Evolutionary conservation across 2,888 invertebrate genomes (phyloP), one percentile per base, ranked within the genome.

Genomic region (Eupithecia centaureata): DNA sequence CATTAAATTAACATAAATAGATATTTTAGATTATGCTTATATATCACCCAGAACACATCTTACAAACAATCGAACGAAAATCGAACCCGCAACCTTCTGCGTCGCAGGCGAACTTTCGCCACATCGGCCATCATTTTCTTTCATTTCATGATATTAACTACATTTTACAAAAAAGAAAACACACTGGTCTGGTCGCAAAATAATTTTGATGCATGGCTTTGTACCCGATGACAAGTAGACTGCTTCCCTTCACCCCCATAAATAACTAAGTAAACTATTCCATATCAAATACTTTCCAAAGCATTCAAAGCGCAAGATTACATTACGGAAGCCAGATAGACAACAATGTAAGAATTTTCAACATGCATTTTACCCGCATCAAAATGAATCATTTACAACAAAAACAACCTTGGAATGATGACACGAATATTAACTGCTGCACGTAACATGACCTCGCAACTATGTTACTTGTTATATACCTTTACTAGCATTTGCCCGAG

Each of bases 341-440:
- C 22, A 74, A 70, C 68, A 66, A 71, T 66, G 78, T 73, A 74
- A 72, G 76, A 77, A 80, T 79, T 79, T 77, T 73, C 77, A 61
- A 61, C 66, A 75, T 79, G 75, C 73, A 71, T 71, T 81, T 80
- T 80, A 71, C 77, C 76, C 73, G 72, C 73, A 74, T 73, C 74
- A 32, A 60, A 65, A 56, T 81, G 79, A 81, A 68, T 83, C 82
- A 82, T 73, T 72, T 79, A 33, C 52, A 79, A 86, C 85, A 84
- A 85, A 82, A 76, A 67, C 77, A 81, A 76, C 86, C 85, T 86
- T 84, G 81, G 15, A 38, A 61, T 68, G 68, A 71, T 74, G 76
- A 76, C 76, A 75, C 76, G 78, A 76, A 77, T 78, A 47, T 60
- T 70, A 10, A 70, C 74, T 77, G 30, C 30, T 70, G 76, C 73